phyloP scores from a whole-genome alignment of 1,140 invertebrate species.

The Drosophila rufa region DNA sequence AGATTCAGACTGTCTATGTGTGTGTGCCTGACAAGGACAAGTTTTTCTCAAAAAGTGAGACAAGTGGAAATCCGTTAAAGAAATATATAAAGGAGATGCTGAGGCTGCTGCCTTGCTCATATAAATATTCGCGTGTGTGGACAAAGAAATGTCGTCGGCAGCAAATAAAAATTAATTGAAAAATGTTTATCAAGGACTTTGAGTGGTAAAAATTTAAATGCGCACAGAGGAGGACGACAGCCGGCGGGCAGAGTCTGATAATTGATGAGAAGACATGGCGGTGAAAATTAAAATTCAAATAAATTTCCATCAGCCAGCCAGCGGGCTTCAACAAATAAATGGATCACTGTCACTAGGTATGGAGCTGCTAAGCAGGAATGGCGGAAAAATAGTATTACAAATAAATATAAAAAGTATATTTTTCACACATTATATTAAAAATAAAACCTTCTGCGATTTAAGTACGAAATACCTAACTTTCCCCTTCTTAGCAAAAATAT shows the following conservation, averaged over 20 bases:
- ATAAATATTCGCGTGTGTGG: conserved; percentile 42
- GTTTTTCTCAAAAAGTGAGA: conserved; percentile 76
- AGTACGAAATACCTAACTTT: too few species aligned
- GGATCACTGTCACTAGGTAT: conserved; percentile 39
- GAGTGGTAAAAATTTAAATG: conserved; percentile 54
- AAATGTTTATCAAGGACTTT: conserved; percentile 83
- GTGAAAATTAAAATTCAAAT: conserved; percentile 49
- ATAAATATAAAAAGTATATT: too few species aligned
- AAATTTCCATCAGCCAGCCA: conserved; percentile 15
- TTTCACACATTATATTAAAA: neutral
- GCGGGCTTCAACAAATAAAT: conserved; percentile 37
- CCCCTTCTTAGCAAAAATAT: too few species aligned
- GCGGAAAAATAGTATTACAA: neutral
- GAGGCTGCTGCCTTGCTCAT: conserved; percentile 11
- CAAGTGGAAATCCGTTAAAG: conserved; percentile 82
- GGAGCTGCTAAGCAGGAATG: neutral
- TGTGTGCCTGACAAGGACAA: conserved; percentile 69
- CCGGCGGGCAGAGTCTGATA: conserved; percentile 22
- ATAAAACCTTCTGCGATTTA: neutral
- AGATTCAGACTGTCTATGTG: conserved; percentile 29
- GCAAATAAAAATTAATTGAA: conserved; percentile 83
- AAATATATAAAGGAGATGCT: conserved; percentile 75
- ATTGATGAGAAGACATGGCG: conserved; percentile 40
- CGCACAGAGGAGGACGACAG: conserved; percentile 1
- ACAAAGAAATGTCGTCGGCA: conserved; percentile 76